Conservation (phyloP, 2,113 vertebrate genomes). For the Hemichromis elongatus region DNA sequence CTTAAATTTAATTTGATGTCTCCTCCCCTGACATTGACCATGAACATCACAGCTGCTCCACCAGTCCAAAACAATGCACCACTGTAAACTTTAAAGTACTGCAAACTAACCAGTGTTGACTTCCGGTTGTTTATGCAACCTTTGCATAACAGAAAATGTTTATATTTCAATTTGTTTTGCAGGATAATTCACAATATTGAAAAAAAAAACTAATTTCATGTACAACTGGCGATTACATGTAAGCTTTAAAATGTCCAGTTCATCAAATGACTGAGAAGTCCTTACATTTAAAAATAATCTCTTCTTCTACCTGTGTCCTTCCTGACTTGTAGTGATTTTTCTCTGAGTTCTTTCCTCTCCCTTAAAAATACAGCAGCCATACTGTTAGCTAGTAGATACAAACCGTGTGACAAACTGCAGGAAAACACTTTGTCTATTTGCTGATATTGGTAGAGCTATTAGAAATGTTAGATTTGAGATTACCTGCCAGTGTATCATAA, state of each 20-base stretch:
- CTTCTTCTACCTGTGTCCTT: neutral
- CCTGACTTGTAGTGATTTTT: neutral
- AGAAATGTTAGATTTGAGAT: neutral
- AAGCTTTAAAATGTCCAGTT: neutral
- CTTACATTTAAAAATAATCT: neutral
- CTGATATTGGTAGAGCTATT: neutral
- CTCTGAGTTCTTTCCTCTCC: neutral
- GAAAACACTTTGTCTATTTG: neutral
- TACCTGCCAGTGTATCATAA: neutral
- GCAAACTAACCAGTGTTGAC: neutral
- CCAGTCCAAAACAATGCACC: neutral
- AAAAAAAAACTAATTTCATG: neutral
- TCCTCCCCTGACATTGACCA: neutral
- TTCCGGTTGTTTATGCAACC: neutral
- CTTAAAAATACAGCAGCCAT: neutral
- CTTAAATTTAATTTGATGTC: neutral
- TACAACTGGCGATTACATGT: neutral
- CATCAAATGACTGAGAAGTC: neutral
- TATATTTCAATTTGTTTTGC: neutral
- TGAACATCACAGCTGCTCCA: neutral
- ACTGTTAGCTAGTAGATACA: neutral
- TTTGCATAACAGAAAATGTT: fast-evolving
- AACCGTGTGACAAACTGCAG: neutral
- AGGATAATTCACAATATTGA: neutral
- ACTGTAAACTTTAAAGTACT: neutral